Evolutionary conservation across 2,888 invertebrate genomes (phyloP).

Genomic region (Caradrina clavipalpis): DNA sequence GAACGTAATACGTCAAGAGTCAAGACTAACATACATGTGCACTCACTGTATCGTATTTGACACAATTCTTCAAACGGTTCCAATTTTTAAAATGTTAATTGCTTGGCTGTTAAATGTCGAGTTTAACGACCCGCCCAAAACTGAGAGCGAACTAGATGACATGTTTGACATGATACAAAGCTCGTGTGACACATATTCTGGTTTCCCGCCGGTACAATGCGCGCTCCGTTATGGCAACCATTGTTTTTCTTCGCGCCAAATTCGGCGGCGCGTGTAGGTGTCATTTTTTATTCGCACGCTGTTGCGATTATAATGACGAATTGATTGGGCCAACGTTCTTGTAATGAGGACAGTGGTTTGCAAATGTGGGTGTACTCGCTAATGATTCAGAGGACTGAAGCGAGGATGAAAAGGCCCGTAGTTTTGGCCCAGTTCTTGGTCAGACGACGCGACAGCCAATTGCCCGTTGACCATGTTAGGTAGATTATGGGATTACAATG

Average conservation of each 20-base stretch:
- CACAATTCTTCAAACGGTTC: constrained; percentile 60
- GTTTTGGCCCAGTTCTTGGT: constrained; percentile 76
- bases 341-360: constrained; percentile 81
- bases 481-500: constrained; percentile 68
- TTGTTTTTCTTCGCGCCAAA: constrained; percentile 84
- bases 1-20: constrained; percentile 32
- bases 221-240: constrained; percentile 81
- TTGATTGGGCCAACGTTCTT: constrained; percentile 84
- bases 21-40: constrained; percentile 35
- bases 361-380: constrained; percentile 83
- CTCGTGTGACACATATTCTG: constrained; percentile 71
- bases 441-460: constrained; percentile 60
- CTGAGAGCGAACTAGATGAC: constrained; percentile 72
- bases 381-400: constrained; percentile 82
- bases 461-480: constrained; percentile 71
- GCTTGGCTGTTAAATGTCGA: constrained; percentile 55
- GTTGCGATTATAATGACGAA: constrained; percentile 86
- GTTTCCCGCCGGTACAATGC: constrained; percentile 60
- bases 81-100: constrained; percentile 60
- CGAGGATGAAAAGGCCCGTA: constrained; percentile 80
- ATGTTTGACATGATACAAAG: constrained; percentile 70
- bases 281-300: constrained; percentile 83
- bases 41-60: constrained; percentile 50
- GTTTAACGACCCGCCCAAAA: constrained; percentile 70
- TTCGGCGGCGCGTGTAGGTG: constrained; percentile 81